phyloP scores from a whole-genome alignment of 2,888 invertebrate species.

The Osedax frankpressi region DNA sequence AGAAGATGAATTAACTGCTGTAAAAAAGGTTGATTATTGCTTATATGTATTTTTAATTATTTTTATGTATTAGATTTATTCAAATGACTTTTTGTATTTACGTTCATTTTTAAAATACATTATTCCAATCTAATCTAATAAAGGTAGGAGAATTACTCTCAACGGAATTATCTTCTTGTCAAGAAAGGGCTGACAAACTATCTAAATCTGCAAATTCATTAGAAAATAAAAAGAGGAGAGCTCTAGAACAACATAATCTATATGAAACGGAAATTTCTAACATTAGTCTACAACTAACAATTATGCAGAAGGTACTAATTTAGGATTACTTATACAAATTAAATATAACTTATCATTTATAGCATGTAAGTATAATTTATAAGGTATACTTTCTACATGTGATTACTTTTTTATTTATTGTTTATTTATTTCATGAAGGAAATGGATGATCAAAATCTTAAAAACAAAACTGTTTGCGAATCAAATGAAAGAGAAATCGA shows the following conservation, averaged over 20 bases:
- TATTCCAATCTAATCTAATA: no score
- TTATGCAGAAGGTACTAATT: neutral
- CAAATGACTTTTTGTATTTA: no score
- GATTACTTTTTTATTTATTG: no score
- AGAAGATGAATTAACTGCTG: slow-evolving; percentile 33
- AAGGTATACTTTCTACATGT: neutral
- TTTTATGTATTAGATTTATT: no score
- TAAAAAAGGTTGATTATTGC: slow-evolving; percentile 32
- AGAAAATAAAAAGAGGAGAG: slow-evolving; percentile 34
- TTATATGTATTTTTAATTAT: no score
- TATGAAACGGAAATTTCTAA: slow-evolving; percentile 33
- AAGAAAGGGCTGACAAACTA: slow-evolving; percentile 35
- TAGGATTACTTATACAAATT: neutral
- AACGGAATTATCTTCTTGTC: slow-evolving; percentile 33
- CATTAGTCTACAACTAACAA: neutral
- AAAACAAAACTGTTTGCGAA: neutral
- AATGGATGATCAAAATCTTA: neutral
- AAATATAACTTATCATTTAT: neutral
- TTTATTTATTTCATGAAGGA: neutral
- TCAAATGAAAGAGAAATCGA: neutral
- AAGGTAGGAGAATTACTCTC: slow-evolving; percentile 38
- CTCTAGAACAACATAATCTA: slow-evolving; percentile 34
- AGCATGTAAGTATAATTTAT: neutral
- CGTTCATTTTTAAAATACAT: no score
- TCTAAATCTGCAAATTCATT: slow-evolving; percentile 34